phyloP scores from a whole-genome alignment of 2,113 vertebrate species.

The Pteronura brasiliensis region DNA sequence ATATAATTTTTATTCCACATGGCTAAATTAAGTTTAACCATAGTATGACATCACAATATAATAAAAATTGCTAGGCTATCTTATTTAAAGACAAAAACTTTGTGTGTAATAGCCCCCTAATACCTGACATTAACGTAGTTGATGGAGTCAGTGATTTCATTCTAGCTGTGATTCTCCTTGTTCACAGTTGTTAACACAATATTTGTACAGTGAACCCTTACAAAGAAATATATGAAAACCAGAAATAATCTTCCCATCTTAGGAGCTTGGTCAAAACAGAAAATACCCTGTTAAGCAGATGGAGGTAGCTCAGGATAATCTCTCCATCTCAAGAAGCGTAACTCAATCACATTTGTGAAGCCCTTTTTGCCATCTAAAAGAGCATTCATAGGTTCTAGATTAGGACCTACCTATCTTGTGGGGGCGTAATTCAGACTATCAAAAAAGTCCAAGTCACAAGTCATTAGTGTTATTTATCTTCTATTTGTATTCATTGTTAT shows the following conservation, averaged over 20 bases:
- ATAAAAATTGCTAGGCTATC: background rate
- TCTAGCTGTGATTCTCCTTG: background rate
- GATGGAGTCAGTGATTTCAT: background rate
- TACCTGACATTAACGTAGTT: background rate
- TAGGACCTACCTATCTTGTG: background rate
- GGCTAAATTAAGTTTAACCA: background rate
- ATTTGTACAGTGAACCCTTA: background rate
- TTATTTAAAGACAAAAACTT: background rate
- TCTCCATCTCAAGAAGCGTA: background rate
- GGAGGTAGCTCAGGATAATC: background rate
- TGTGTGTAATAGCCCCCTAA: background rate
- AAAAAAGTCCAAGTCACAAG: background rate
- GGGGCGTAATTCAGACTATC: background rate
- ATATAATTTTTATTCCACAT: background rate
- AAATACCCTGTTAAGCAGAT: background rate
- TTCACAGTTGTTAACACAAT: background rate
- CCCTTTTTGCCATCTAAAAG: background rate
- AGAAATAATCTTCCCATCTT: background rate
- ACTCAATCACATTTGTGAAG: background rate
- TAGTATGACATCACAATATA: background rate
- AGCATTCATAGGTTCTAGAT: background rate
- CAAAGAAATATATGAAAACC: background rate
- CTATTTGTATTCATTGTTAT: background rate
- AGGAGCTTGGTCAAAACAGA: background rate
- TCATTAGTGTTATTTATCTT: background rate